Conservation (phyloP, 1,140 invertebrate genomes). For the Musca domestica region DNA sequence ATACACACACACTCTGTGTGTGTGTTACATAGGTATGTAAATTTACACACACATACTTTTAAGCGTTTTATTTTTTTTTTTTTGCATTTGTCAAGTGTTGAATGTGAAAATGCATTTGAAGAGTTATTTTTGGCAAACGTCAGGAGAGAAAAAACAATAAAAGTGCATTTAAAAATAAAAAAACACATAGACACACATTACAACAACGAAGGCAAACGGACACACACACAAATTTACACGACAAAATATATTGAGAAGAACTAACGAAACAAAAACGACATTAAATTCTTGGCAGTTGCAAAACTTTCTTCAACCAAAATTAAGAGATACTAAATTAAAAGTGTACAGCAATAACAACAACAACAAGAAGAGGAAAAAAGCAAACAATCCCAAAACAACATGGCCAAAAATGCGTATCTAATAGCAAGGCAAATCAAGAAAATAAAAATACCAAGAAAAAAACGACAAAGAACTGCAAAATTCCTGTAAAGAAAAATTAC, state of each 20-base stretch:
- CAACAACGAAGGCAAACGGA: background rate
- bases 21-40: background rate
- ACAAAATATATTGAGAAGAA: background rate
- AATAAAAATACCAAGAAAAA: background rate
- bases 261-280: slow-evolving; percentile 14
- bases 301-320: no score
- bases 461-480: background rate
- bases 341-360: no score
- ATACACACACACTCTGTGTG: no score
- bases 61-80: no score
- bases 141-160: background rate
- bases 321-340: background rate
- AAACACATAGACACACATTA: background rate
- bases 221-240: background rate
- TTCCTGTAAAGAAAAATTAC: background rate
- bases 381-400: background rate
- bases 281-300: slow-evolving; percentile 13
- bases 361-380: background rate
- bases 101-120: slow-evolving; percentile 6
- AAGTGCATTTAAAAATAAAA: background rate
- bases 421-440: background rate
- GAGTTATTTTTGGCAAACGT: slow-evolving; percentile 19
- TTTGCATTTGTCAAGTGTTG: no score
- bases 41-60: no score
- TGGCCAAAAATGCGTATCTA: background rate